phyloP scores from a whole-genome alignment of 2,888 invertebrate species.

The Troides oblongomaculatus region DNA sequence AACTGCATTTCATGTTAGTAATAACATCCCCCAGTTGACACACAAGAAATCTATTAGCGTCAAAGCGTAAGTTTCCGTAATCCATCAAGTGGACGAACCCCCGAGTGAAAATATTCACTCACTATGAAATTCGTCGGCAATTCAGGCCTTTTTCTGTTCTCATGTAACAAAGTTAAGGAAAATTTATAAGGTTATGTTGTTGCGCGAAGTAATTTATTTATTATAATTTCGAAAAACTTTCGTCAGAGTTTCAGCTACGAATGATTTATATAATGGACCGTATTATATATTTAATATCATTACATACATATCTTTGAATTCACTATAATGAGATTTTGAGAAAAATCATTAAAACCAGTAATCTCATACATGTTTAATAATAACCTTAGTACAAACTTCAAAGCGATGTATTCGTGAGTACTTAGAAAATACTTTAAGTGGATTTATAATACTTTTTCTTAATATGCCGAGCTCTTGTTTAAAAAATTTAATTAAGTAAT shows the following conservation, averaged over 20 bases:
- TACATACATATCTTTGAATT: no score
- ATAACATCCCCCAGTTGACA: constrained; percentile 64
- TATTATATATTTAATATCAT: not conserved
- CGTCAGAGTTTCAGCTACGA: not conserved
- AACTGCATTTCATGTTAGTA: constrained; percentile 78
- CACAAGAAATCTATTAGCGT: constrained; percentile 74
- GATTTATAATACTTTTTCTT: no score
- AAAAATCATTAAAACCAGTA: no score
- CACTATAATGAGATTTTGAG: no score
- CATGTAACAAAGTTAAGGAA: constrained; percentile 11
- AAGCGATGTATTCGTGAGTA: no score
- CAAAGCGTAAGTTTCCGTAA: constrained; percentile 63
- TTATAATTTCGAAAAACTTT: not conserved
- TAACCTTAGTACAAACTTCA: no score
- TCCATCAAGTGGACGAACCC: constrained; percentile 48
- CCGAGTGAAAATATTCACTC: constrained; percentile 22
- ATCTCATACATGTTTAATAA: no score
- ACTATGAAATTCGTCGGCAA: constrained; percentile 14
- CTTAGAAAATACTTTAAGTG: no score
- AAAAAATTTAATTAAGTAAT: no score
- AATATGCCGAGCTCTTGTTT: no score
- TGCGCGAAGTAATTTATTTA: not conserved
- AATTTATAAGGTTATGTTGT: constrained; percentile 1
- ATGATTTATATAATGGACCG: not conserved
- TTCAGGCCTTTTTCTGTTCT: constrained; percentile 12